Conservation (phyloP, 2,113 vertebrate species). For the Otis tarda region DNA sequence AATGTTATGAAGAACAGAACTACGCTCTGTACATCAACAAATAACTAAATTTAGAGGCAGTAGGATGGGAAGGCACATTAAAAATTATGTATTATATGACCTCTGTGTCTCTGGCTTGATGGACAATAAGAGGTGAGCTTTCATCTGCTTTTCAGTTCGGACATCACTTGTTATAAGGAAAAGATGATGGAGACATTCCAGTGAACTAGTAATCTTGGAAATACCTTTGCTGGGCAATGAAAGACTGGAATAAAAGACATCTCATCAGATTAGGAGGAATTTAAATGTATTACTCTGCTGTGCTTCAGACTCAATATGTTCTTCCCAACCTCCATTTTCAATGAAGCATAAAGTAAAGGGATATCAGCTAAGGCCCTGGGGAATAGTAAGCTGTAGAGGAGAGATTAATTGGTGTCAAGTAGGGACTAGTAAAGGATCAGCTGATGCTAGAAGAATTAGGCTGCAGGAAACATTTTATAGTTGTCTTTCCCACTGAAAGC, state of each 20-base stretch:
- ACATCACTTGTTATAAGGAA: not conserved
- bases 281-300: not conserved
- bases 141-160: not conserved
- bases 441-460: constrained; percentile 77
- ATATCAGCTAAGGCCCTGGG: constrained; percentile 8
- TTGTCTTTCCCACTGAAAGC: constrained; percentile 73
- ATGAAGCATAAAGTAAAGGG: not conserved
- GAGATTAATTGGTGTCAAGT: constrained; percentile 84
- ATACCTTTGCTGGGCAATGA: not conserved
- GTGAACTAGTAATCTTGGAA: not conserved
- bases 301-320: not conserved
- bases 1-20: not conserved
- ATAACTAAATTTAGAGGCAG: not conserved
- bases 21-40: not conserved
- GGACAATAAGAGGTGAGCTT: not conserved
- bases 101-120: not conserved
- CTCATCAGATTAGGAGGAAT: not conserved
- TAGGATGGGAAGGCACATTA: not conserved
- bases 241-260: not conserved
- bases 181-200: not conserved
- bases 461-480: constrained; percentile 85
- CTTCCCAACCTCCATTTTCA: constrained; percentile 23
- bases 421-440: constrained; percentile 75
- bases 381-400: constrained; percentile 39
- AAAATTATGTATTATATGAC: not conserved